Base-by-base conservation (phyloP, 1,140 invertebrate species). In the Globodera ellingtonae region DNA sequence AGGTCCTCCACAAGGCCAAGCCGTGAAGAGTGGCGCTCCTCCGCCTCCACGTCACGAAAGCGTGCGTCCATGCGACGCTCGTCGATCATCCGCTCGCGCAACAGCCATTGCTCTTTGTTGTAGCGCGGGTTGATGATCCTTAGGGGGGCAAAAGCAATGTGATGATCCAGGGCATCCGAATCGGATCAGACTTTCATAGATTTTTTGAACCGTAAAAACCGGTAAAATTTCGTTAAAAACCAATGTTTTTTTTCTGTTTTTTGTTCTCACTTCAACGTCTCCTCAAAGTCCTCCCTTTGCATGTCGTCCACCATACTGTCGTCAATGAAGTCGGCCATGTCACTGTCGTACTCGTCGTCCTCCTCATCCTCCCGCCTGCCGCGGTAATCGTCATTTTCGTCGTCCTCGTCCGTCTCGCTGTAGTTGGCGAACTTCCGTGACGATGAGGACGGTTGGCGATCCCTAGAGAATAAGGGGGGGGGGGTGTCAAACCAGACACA, bases 321-420 rank as follows among this genome's bases (percentile, higher is more conserved):
- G 73, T 86, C 86, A 56, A 87, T 87, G 82, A 87, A 87, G 74
- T 87, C 86, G 56, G 85, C 86, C 86, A 87, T 80, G 24, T 87
- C 85, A 56, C 84, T 86, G 50, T 85, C 84, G 79, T 86, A 85
- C 50, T 86, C 84, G 9, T 84, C 84, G 47, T 86, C 78, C 6
- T 84, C 56, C 24, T 67, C 24, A 50, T 24, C 0, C 18, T 50
- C 9, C 24, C 21, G 0, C 47, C 46, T 13, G 44, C 21, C 46
- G 50, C 59, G 21, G 21, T 72, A 59, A 21, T 74, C 76, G 18
- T 82, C 81, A 15, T 82, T 78, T 6, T 81, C 80, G 50, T 82
- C 77, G 62, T 83, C 82, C 6, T 75, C 72, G 21, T 84, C 79
- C 50, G 82, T 81, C 62, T 84, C 83, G 69, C 78, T 79, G 62